Conservation (phyloP, 2,113 vertebrate genomes). For the Forbesichthys papilliferus region DNA sequence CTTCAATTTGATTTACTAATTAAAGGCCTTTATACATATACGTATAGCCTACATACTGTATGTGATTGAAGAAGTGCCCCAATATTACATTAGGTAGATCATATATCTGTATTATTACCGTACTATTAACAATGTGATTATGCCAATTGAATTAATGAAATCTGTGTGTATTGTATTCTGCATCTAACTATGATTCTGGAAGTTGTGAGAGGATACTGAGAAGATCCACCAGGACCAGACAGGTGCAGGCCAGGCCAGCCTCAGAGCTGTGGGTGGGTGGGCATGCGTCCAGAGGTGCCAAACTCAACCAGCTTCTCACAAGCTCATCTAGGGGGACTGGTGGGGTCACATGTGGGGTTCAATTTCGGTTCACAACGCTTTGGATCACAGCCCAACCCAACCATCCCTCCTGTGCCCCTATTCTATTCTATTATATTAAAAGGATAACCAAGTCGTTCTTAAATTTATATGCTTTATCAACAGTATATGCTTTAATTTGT, state of each 20-base stretch:
- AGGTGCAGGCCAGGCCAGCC: constrained; percentile 64
- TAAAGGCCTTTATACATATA: too few relatives aligned
- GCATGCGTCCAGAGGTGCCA: constrained; percentile 66
- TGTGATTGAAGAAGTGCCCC: too few relatives aligned
- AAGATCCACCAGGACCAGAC: constrained; percentile 47
- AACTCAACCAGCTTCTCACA: constrained; percentile 66
- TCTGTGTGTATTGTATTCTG: neutral
- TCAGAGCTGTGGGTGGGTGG: constrained; percentile 60
- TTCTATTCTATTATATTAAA: too few relatives aligned
- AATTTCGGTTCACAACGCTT: constrained; percentile 46
- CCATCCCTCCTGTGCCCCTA: too few relatives aligned
- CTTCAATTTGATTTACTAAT: too few relatives aligned
- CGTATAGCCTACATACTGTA: too few relatives aligned
- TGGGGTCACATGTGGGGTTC: constrained; percentile 51
- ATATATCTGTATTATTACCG: too few relatives aligned
- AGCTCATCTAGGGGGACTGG: constrained; percentile 53
- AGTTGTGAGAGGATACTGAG: constrained; percentile 22
- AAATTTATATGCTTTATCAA: too few relatives aligned
- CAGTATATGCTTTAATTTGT: too few relatives aligned
- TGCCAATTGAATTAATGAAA: neutral
- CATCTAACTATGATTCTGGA: neutral
- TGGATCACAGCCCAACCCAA: constrained; percentile 35
- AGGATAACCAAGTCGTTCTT: too few relatives aligned
- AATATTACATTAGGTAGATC: too few relatives aligned
- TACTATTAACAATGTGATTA: neutral